These are phyloP conservation scores for Diadophis punctatus DNA, from an alignment of 2,113 vertebrate species.

Conservation along the genomic window DNA sequence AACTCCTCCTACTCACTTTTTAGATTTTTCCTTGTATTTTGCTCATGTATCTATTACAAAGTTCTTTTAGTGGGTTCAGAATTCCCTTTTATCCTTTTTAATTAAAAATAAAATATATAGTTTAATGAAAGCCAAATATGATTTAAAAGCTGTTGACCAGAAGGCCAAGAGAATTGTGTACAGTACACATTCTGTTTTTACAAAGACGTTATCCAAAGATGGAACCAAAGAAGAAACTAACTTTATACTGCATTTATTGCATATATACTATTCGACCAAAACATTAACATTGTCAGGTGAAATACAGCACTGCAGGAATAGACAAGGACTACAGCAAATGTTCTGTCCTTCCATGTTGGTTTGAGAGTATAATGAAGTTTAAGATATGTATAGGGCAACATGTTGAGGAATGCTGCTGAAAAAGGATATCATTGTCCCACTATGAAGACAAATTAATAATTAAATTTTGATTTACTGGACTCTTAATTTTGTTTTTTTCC, in stretches of 20 bases:
- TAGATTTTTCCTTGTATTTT: constrained; percentile 41
- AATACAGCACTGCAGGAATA: neutral
- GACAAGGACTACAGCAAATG: neutral
- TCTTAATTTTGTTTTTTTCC: neutral
- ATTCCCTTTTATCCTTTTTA: constrained; percentile 54
- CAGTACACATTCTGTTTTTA: neutral
- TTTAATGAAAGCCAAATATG: constrained; percentile 18
- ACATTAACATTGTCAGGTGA: neutral
- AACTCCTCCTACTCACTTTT: constrained; percentile 49
- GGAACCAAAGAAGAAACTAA: constrained; percentile 22
- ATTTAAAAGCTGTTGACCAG: neutral
- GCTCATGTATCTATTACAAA: constrained; percentile 48
- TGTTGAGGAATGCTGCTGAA: neutral
- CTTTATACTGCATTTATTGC: neutral
- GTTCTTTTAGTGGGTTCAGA: constrained; percentile 29
- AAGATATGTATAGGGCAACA: neutral
- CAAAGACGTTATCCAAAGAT: neutral
- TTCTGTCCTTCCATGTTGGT: neutral
- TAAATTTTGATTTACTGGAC: neutral
- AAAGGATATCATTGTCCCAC: neutral
- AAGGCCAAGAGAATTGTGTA: constrained; percentile 12
- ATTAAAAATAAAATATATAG: constrained; percentile 41
- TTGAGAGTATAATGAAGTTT: neutral
- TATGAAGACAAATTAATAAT: neutral
- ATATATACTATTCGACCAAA: neutral